These are phyloP conservation scores for Acleris literana DNA, from an alignment of 2,888 invertebrate species.

Conservation along the genomic window DNA sequence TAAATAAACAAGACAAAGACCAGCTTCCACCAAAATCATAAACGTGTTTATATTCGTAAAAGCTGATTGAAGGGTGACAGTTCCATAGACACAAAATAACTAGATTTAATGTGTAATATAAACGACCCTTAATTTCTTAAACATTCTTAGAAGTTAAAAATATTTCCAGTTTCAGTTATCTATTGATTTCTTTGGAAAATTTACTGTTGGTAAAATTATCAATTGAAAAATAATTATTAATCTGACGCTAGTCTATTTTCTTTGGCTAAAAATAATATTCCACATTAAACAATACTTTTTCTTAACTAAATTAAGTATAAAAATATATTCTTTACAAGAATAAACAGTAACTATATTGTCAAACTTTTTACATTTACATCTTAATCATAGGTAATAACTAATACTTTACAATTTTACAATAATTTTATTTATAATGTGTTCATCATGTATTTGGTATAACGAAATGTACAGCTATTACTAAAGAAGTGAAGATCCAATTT, in stretches of 20 bases:
- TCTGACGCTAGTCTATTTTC: not conserved
- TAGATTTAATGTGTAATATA: no score
- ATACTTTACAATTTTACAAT: conserved; percentile 29
- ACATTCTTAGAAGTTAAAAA: no score
- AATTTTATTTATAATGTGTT: conserved; percentile 5
- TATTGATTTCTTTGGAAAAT: not conserved
- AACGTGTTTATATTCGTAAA: no score
- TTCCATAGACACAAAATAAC: no score
- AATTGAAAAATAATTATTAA: no score
- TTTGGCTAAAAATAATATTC: conserved; percentile 3
- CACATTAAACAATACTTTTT: no score
- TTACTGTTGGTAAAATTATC: not conserved
- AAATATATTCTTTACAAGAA: conserved; percentile 19
- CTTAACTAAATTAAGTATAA: not conserved
- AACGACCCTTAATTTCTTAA: no score
- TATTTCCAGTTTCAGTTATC: no score
- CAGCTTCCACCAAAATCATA: no score
- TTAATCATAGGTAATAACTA: conserved; percentile 33
- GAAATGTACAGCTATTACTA: conserved; percentile 37
- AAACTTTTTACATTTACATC: conserved; percentile 5
- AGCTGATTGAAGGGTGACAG: no score
- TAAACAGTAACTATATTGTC: not conserved
- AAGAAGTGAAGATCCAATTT: conserved; percentile 9
- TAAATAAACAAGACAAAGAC: no score
- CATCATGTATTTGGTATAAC: conserved; percentile 50